Evolutionary conservation across 2,797 vertebrate species (phyloP).

Genomic region (Poecilia velifera): DNA sequence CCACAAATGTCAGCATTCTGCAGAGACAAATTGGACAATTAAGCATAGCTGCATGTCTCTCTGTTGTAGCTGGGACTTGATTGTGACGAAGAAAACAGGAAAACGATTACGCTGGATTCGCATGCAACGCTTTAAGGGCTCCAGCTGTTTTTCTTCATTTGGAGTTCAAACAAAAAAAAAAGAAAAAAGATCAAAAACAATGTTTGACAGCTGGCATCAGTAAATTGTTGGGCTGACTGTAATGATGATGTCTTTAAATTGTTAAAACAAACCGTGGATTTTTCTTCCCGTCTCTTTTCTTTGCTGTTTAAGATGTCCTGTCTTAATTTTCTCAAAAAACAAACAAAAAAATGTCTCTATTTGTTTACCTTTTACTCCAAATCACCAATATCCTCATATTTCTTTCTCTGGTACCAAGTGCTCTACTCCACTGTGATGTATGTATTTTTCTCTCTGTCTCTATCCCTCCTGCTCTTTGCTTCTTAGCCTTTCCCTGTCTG

Average conservation of each 20-base stretch:
- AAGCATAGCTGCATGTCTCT: conserved; percentile 40
- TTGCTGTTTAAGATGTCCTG: conserved; percentile 12
- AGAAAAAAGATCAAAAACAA: conserved; percentile 25
- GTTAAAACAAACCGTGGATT: conserved; percentile 14
- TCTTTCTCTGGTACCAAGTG: conserved; percentile 27
- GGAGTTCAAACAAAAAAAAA: conserved; percentile 48
- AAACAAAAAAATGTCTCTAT: conserved; percentile 30
- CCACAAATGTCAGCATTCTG: conserved; percentile 29
- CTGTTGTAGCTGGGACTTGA: conserved; percentile 35
- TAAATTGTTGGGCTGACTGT: conserved; percentile 43
- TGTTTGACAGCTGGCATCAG: conserved; percentile 43
- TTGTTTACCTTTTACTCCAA: conserved; percentile 13
- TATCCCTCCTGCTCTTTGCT: conserved; percentile 48
- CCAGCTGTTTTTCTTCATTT: conserved; percentile 52
- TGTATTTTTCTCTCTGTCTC: conserved; percentile 53
- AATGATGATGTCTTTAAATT: conserved; percentile 45
- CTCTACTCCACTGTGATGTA: conserved; percentile 39
- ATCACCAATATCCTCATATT: conserved; percentile 38
- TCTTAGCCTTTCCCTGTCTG: conserved; percentile 67
- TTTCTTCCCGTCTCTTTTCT: conserved; percentile 30
- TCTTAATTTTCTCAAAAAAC: conserved; percentile 17
- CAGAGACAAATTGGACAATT: conserved; percentile 52
- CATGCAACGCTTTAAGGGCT: conserved; percentile 40
- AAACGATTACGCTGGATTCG: conserved; percentile 37
- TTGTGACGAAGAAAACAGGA: conserved; percentile 32